Base-by-base conservation (phyloP, 2,888 invertebrate species). In the Spialia ferax region DNA sequence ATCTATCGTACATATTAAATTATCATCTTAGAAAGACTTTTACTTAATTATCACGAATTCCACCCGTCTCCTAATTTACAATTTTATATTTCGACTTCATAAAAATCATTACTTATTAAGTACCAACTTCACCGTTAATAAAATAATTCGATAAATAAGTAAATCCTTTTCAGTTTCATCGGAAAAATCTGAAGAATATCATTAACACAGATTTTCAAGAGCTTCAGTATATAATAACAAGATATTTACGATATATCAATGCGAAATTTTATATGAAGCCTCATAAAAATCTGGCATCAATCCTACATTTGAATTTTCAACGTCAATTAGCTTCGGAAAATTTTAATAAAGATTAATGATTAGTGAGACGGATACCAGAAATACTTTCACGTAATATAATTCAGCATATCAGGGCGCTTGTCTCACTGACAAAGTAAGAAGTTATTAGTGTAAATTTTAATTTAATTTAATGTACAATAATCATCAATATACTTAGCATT, bases 341-440 rank as follows among this genome's bases (percentile, higher is more conserved):
- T 60, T 61, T 61, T 22, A 61, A 61, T 50, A 32, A 61, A 50
- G 54, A 63, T 55, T 26, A 42, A 63, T 29, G 23, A 54, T 55
- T 63, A 63, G 55, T 55, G 29, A 63, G 20, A n/a, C 29, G 18
- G 20, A 55, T 63, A 55, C 42, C 45, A 15, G 42, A 55, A 60
- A 60, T 60, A 60, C 15, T 60, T 59, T 60, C 26, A 29, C 22
- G 59, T 11, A 18, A 18, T 26, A 59, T 26, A 45, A 59, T 59
- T 45, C 45, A 59, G 45, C 23, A 32, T 11, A n/a, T n/a, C 18
- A 7, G 20, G 10, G 26, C 45, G 11, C 26, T 8, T 26, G 22
- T 50, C 15, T 45, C 42, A 3, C 26, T 45, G n/a, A 23, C 11
- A 22, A 52, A 22, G 15, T 18, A 18, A n/a, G n/a, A n/a, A n/a